These are phyloP conservation scores for Heterodera schachtii DNA, from an alignment of 1,140 invertebrate genomes.

Conservation along the genomic window DNA sequence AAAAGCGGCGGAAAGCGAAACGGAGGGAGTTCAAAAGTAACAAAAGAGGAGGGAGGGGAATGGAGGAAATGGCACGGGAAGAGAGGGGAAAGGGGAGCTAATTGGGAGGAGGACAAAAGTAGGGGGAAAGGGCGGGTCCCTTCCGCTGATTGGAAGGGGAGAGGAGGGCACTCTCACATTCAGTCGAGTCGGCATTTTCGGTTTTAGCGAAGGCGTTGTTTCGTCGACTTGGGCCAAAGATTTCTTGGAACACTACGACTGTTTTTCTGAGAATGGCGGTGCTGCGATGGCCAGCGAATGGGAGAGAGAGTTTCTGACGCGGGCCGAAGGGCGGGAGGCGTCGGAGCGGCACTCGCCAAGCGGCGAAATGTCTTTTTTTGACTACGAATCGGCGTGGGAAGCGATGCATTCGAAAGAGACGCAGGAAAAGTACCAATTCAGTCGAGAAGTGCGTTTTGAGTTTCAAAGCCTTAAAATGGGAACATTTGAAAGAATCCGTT, in stretches of 20 bases:
- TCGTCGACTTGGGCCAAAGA: constrained; percentile 31
- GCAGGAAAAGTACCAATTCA: constrained; percentile 74
- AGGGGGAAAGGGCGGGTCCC: too few relatives aligned
- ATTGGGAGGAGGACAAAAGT: not conserved
- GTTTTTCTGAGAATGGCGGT: not conserved
- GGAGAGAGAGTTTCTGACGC: constrained; percentile 29
- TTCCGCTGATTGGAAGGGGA: too few relatives aligned
- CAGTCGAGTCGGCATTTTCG: too few relatives aligned
- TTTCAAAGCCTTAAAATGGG: constrained; percentile 3
- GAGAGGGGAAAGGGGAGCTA: not conserved
- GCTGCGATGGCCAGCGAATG: constrained; percentile 7
- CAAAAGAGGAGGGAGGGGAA: not conserved
- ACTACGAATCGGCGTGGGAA: constrained; percentile 75
- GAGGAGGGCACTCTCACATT: too few relatives aligned
- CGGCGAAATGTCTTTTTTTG: constrained; percentile 65
- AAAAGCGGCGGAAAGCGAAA: too few relatives aligned
- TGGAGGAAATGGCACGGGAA: not conserved
- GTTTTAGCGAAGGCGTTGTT: not conserved
- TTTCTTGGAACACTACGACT: constrained; percentile 23
- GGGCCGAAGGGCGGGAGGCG: too few relatives aligned
- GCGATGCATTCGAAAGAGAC: constrained; percentile 74
- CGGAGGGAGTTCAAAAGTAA: too few relatives aligned
- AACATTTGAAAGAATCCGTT: constrained; percentile 42
- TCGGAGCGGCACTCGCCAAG: constrained; percentile 44
- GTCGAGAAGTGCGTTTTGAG: constrained; percentile 50